phyloP scores from a whole-genome alignment of 2,888 invertebrate species.

The Pammene aurita region DNA sequence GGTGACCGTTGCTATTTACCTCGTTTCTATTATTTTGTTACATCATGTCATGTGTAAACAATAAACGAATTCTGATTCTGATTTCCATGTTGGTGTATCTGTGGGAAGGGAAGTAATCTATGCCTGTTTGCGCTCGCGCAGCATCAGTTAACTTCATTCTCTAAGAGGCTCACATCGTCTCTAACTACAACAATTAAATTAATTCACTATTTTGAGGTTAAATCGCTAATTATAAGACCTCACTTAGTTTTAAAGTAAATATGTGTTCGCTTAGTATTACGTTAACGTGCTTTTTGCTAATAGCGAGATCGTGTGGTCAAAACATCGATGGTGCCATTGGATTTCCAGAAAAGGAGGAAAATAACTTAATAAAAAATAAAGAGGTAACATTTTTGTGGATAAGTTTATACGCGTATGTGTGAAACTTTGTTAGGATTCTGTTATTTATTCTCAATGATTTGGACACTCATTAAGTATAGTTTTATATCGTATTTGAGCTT shows the following conservation, averaged over 20 bases:
- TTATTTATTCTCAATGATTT: neutral
- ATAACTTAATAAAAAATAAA: constrained; percentile 63
- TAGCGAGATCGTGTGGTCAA: constrained; percentile 45
- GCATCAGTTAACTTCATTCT: constrained; percentile 55
- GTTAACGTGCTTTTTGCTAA: constrained; percentile 47
- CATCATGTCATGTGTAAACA: too few relatives aligned
- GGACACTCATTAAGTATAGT: too few relatives aligned
- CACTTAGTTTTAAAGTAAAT: constrained; percentile 1
- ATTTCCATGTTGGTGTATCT: neutral
- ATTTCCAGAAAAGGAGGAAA: constrained; percentile 74
- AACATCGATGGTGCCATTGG: constrained; percentile 62
- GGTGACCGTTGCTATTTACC: too few relatives aligned
- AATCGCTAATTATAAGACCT: neutral
- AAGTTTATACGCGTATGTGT: neutral
- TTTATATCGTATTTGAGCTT: too few relatives aligned
- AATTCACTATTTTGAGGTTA: neutral
- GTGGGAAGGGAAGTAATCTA: constrained; percentile 2
- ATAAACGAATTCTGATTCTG: too few relatives aligned
- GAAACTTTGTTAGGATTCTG: neutral
- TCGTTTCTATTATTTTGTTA: too few relatives aligned
- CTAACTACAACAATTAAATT: neutral
- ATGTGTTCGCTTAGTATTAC: constrained; percentile 51
- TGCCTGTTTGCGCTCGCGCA: constrained; percentile 46
- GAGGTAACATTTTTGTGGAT: constrained; percentile 55
- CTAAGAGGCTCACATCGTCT: constrained; percentile 45